Conservation (phyloP, 1,140 invertebrate species). For the Anastrepha ludens region DNA sequence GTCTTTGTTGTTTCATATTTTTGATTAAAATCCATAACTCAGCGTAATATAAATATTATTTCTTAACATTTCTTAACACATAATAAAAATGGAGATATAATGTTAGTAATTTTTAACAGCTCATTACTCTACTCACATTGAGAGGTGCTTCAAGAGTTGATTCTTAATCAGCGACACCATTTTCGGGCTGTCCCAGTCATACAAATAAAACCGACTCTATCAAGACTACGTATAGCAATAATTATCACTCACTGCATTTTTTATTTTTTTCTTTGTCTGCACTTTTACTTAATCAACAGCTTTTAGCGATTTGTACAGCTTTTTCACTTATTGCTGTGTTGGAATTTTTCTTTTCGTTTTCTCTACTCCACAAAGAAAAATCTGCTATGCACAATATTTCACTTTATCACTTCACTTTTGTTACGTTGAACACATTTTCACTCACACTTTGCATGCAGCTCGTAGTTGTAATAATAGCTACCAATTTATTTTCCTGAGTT, state of each 20-base stretch:
- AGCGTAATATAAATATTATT: too few relatives aligned
- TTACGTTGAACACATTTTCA: background rate
- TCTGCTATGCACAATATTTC: background rate
- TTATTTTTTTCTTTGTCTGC: background rate
- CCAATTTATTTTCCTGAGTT: background rate
- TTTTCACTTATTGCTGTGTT: slow-evolving; percentile 43
- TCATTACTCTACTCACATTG: slow-evolving; percentile 35
- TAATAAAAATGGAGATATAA: background rate
- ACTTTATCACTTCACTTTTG: background rate
- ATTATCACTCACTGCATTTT: slow-evolving; percentile 8
- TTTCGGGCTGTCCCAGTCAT: background rate
- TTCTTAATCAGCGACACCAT: slow-evolving; percentile 54
- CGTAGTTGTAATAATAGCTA: background rate
- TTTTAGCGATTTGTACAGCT: background rate
- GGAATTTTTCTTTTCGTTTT: slow-evolving; percentile 40
- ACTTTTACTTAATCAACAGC: slow-evolving; percentile 13
- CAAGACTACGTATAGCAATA: background rate
- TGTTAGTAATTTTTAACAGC: background rate
- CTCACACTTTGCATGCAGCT: background rate
- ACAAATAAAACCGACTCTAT: background rate
- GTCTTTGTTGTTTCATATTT: too few relatives aligned
- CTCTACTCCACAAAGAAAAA: slow-evolving; percentile 25
- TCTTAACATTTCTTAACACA: background rate
- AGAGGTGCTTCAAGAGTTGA: slow-evolving; percentile 47
- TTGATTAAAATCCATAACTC: too few relatives aligned